Evolutionary conservation across 2,797 vertebrate genomes (phyloP), one percentile per base, ranked within the genome.

Genomic region (Dryobates pubescens): DNA sequence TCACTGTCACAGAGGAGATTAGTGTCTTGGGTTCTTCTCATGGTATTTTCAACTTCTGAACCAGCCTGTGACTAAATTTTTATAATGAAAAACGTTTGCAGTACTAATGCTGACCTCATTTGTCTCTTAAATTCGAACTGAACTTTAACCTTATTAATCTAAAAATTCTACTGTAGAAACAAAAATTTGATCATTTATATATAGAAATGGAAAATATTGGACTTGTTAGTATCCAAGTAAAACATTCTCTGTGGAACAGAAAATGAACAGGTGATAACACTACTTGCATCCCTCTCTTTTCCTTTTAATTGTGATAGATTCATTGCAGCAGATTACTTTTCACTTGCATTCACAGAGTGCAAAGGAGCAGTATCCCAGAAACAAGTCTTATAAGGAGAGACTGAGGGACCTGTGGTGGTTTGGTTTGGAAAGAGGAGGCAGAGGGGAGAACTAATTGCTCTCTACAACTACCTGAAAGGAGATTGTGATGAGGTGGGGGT

Each of bases 21-120:
- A 95, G 82, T 81, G 86, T 81, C 61, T 89, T 88, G 57, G 17
- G 23, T 80, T 88, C 62, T 92, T 29, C 57, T 90, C 62, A 85
- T 64, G 94, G 79, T 92, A 87, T 95, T 94, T 93, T 96, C 84
- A 96, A 95, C 94, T 96, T 94, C 94, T 96, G 94, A 96, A 96
- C 91, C 74, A 96, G 88, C 7, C 70, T 80, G 41, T 80, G 76
- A 89, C 94, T 89, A 86, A 96, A 90, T 87, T 93, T 89, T 88
- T 70, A 7, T 94, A 94, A 95, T 90, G 86, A 95, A 93, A 95
- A 94, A 91, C 16, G 20, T 85, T 96, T 75, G 24, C 70, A 89
- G 73, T 83, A 78, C 73, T 95, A 75, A 85, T 72, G 59, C 8
- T 96, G 93, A 93, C 86, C 82, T 90, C 75, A 80, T 95, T 87